Conservation (phyloP, 1,140 invertebrate species). For the Drosophila navojoa region DNA sequence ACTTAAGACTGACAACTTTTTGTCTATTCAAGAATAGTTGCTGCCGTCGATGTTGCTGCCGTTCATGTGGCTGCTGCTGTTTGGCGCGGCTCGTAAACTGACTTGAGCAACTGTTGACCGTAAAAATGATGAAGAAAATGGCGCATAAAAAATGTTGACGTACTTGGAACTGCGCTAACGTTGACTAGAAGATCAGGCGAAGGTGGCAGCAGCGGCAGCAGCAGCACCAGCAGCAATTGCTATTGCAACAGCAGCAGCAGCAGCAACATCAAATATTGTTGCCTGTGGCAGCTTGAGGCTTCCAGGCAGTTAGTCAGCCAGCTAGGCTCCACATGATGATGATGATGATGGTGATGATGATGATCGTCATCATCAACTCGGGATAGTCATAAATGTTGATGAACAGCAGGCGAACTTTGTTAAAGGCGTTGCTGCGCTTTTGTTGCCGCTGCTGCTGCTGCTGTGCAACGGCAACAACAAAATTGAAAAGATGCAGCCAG, state of each 20-base stretch:
- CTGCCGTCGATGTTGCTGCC: slow-evolving; percentile 8
- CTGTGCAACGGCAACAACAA: slow-evolving; percentile 69
- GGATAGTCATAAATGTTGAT: slow-evolving; percentile 79
- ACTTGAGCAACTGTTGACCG: slow-evolving; percentile 57
- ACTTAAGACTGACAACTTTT: slow-evolving; percentile 20
- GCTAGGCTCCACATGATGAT: slow-evolving; percentile 26
- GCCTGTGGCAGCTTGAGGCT: slow-evolving; percentile 45
- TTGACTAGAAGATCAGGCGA: slow-evolving; percentile 31
- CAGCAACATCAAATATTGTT: slow-evolving; percentile 61
- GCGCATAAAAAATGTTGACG: slow-evolving; percentile 70
- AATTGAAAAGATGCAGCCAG: slow-evolving; percentile 75
- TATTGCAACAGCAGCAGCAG: slow-evolving; percentile 29
- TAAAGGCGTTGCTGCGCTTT: slow-evolving; percentile 75
- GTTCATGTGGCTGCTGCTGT: slow-evolving; percentile 2
- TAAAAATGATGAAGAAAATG: slow-evolving; percentile 63
- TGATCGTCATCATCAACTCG: slow-evolving; percentile 41
- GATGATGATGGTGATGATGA: slow-evolving; percentile 26
- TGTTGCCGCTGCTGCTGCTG: slow-evolving; percentile 56
- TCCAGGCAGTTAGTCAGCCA: slow-evolving; percentile 25
- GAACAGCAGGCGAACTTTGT: slow-evolving; percentile 80
- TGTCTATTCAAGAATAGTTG: slow-evolving; percentile 34
- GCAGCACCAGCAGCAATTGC: slow-evolving; percentile 30
- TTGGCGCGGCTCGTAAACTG: slow-evolving; percentile 37
- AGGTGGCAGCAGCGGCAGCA: slow-evolving; percentile 25
- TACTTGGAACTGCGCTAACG: slow-evolving; percentile 38